phyloP scores from a whole-genome alignment of 2,888 invertebrate genomes.

The Drosophila lutescens region DNA sequence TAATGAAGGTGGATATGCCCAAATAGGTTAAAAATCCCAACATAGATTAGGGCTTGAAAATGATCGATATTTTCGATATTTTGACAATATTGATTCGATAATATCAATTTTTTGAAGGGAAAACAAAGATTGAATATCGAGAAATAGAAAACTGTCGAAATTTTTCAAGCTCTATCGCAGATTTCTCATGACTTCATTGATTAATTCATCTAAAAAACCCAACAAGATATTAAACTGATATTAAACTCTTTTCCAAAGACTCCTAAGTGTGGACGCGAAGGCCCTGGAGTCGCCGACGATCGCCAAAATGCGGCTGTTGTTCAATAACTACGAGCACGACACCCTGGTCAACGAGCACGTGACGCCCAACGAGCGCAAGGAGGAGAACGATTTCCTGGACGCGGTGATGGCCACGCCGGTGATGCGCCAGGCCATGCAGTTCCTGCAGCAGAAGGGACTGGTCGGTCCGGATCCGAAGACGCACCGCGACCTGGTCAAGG shows the following conservation, averaged over 20 bases:
- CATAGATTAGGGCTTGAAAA: too few relatives aligned
- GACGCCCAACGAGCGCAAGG: conserved; percentile 89
- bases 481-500: conserved; percentile 89
- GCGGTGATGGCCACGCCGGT: conserved; percentile 90
- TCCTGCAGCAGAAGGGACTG: conserved; percentile 87
- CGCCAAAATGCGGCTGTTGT: conserved; percentile 89
- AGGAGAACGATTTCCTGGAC: conserved; percentile 92
- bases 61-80: too few relatives aligned
- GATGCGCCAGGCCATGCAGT: conserved; percentile 87
- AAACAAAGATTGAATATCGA: too few relatives aligned
- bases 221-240: neutral
- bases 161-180: too few relatives aligned
- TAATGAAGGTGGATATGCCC: too few relatives aligned
- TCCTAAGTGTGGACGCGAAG: conserved; percentile 88
- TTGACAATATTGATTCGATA: too few relatives aligned
- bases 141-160: too few relatives aligned
- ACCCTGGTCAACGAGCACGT: conserved; percentile 90
- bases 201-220: neutral
- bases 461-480: conserved; percentile 88
- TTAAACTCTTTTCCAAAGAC: conserved; percentile 84
- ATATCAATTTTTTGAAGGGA: too few relatives aligned
- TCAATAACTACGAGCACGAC: conserved; percentile 94
- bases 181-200: too few relatives aligned
- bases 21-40: too few relatives aligned
- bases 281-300: conserved; percentile 88